Base-by-base conservation (phyloP, 2,888 invertebrate genomes). In the Cyrtodaria siliqua region DNA sequence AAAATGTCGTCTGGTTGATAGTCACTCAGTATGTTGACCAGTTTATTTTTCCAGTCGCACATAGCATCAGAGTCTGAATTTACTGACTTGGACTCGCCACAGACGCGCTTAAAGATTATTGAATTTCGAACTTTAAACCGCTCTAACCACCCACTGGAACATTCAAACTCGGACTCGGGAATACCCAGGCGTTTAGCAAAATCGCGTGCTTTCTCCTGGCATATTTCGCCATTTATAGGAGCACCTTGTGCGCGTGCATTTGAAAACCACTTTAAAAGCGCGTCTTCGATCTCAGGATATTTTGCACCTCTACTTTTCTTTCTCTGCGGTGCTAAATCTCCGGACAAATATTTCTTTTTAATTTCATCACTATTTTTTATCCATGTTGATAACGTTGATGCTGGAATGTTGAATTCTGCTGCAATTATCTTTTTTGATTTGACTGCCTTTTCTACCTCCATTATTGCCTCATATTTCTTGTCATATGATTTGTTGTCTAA, bases 1-100 rank as follows among this genome's bases (percentile, higher is more conserved):
- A 53, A 83, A 40, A 83, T 77, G 47, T 83, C 64, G 6, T 62
- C 42, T 24, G 81, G 76, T 6, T 18, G 2, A 50, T 70, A 84
- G 4, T 69, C 62, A 40, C 49, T 49, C 14, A 69, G 18, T 2
- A 78, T 52, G 67, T 81, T 6, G 8, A 0, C 8, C 24, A 38
- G 18, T 14, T 38, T n/a, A 14, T 29, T 18, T n/a, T 57, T 38
- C 49, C 57, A 57, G 18, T 24, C 24, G 4, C 2, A n/a, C 26
- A 57, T 42, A 12, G 20, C 49, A 2, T 57, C 44, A n/a, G 20
- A 26, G 12, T 20, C n/a, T 14, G 33, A 24, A 27, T 50, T 47
- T 2, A 59, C 67, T 18, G 57, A 57, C 26, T 59, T 68, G 23
- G 67, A 18, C 33, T 56, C 49, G n/a, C 59, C 59, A 26, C 50